Evolutionary conservation across 2,888 invertebrate genomes (phyloP), one percentile per base, ranked within the genome.

Genomic region (Hirtodrosophila confusa): DNA sequence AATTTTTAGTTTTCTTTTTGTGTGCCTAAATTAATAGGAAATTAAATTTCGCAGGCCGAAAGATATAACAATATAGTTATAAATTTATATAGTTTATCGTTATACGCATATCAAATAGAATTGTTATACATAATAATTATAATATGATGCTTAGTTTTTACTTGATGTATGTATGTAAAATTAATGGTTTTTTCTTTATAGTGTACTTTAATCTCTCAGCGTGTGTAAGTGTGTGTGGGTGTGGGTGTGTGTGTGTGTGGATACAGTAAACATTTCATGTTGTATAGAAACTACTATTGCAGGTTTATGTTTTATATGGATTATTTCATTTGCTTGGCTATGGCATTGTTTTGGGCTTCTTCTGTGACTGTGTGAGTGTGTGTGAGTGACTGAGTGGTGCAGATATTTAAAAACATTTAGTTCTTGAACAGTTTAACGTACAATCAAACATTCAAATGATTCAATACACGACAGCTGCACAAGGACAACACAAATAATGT

Each of bases 11-110:
- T 55, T 11, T 67, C 54, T 49, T 58, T 62, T 60, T 54, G 49
- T 49, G 10, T 55, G 76, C 69, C 83, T 84, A 84, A 84, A 86
- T 70, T 72, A 80, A 78, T 82, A 86, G 86, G 86, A 85, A 86
- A 78, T 64, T 45, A 69, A 86, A 85, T 85, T 85, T 86, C 71
- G 80, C 75, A 79, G 80, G 83, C 83, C 83, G 69, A 85, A 84
- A 82, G 45, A 57, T 54, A 53, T 76, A 76, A 70, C 63, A 67
- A 62, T 77, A 66, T 71, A 76, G 65, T 63, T 51, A 45, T 39
- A 55, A 54, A 47, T 35, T 41, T 41, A 50, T 35, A 50, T 48
- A 57, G 54, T 73, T 57, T 56, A 37, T 64, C 71, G 70, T 75
- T 63, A 67, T 56, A 67, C 70, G 70, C 58, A 74, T 71, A 75